phyloP scores from a whole-genome alignment of 1,140 invertebrate genomes.

The Metopolophium dirhodum region DNA sequence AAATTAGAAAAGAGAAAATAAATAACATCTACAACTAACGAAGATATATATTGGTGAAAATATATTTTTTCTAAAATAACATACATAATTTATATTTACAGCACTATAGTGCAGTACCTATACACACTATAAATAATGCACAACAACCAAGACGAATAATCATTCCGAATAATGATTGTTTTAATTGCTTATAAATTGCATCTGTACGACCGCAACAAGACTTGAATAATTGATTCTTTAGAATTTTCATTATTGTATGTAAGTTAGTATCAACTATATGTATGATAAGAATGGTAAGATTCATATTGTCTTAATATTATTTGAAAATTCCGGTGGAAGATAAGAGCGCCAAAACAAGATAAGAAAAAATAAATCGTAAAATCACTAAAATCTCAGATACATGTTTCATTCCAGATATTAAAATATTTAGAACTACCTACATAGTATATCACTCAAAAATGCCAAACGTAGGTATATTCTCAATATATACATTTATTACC shows the following conservation, averaged over 20 bases:
- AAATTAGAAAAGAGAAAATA: conserved; percentile 9
- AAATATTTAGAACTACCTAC: too few species aligned
- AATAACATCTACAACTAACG: conserved; percentile 16
- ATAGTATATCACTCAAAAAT: too few species aligned
- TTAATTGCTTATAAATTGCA: not conserved
- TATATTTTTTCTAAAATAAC: not conserved
- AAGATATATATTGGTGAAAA: conserved; percentile 16
- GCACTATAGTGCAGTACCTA: not conserved
- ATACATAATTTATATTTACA: not conserved
- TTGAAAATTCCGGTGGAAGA: not conserved
- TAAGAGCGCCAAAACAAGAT: too few species aligned
- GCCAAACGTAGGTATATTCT: too few species aligned
- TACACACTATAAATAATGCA: not conserved
- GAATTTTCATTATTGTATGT: not conserved
- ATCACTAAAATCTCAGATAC: too few species aligned
- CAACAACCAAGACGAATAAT: not conserved
- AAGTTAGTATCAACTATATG: not conserved
- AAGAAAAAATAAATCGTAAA: too few species aligned
- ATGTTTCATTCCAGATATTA: too few species aligned
- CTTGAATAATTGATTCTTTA: not conserved
- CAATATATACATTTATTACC: too few species aligned
- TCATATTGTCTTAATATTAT: not conserved
- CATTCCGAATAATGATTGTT: not conserved
- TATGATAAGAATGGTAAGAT: not conserved
- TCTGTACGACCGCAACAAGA: not conserved